Evolutionary conservation across 2,888 invertebrate species (phyloP).

Genomic region (Plebejus melissa): DNA sequence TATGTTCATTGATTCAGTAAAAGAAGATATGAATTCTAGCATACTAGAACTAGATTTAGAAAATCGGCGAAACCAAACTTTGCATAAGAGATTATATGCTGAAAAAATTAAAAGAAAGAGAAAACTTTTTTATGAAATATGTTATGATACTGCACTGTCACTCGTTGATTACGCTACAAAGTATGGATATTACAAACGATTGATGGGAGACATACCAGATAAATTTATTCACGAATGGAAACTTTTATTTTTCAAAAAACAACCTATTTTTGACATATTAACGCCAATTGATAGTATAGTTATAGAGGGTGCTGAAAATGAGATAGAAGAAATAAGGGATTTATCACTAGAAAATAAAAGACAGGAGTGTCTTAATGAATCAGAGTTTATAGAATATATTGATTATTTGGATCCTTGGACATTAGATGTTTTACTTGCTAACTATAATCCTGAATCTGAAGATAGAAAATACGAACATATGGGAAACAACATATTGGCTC

Average conservation of each 20-base stretch:
- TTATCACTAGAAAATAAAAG: conserved; percentile 69
- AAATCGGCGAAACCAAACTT: conserved; percentile 66
- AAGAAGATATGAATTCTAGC: conserved; percentile 66
- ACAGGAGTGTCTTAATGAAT: conserved; percentile 74
- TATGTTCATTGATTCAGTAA: conserved; percentile 63
- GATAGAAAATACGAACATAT: conserved; percentile 65
- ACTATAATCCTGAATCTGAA: conserved; percentile 61
- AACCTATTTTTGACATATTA: conserved; percentile 75
- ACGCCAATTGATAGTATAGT: conserved; percentile 61
- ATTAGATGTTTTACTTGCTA: conserved; percentile 62
- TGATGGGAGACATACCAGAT: conserved; percentile 65
- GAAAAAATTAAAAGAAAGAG: conserved; percentile 73
- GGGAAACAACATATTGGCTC: conserved; percentile 69
- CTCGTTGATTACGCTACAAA: conserved; percentile 76
- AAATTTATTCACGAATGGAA: conserved; percentile 78
- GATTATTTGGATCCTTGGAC: conserved; percentile 75
- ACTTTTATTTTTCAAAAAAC: conserved; percentile 72
- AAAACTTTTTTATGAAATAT: conserved; percentile 69
- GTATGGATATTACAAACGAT: conserved; percentile 67
- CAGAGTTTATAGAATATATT: conserved; percentile 79
- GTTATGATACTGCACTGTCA: conserved; percentile 73
- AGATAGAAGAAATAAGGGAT: conserved; percentile 53
- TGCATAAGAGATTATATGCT: conserved; percentile 75
- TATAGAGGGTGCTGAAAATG: conserved; percentile 51
- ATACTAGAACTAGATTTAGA: conserved; percentile 75